Conservation (phyloP, 2,113 vertebrate genomes). For the Misgurnus mizolepis region DNA sequence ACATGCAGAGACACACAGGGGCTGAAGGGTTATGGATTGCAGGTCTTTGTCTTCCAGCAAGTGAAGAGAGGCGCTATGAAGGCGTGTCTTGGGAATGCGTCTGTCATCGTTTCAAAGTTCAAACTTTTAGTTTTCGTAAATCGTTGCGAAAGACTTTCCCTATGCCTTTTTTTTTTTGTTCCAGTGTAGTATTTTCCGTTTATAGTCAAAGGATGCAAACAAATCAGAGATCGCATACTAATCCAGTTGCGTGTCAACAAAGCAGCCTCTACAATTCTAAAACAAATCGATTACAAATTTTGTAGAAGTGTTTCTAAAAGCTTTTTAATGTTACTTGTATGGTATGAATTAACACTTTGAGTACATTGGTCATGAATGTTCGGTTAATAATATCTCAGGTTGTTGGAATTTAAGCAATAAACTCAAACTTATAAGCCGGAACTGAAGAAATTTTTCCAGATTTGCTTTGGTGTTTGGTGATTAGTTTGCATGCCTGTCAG, state of each 20-base stretch:
- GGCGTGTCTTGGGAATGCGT: constrained; percentile 8
- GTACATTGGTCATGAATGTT: background rate
- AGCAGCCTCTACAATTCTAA: background rate
- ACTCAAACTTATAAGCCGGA: background rate
- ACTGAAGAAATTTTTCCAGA: constrained; percentile 7
- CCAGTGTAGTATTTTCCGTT: constrained; percentile 5
- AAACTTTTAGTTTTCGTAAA: constrained; percentile 1
- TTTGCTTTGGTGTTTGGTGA: constrained; percentile 37
- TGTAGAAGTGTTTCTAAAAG: no score
- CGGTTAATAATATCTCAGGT: background rate
- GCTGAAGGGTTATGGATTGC: background rate
- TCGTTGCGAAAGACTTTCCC: constrained; percentile 1
- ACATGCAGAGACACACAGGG: constrained; percentile 19
- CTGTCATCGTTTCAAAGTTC: constrained; percentile 15
- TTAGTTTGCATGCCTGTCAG: constrained; percentile 37
- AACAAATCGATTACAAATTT: background rate
- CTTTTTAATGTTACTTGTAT: no score
- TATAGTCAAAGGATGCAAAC: constrained; percentile 11
- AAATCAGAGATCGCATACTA: background rate
- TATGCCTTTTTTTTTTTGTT: constrained; percentile 4
- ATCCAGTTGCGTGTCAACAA: background rate
- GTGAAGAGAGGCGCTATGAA: constrained; percentile 1
- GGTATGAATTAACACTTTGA: no score
- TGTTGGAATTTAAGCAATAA: background rate
- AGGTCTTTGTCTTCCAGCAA: constrained; percentile 15